Conservation (phyloP, 2,888 invertebrate species). For the Drosophila hamatofila region DNA sequence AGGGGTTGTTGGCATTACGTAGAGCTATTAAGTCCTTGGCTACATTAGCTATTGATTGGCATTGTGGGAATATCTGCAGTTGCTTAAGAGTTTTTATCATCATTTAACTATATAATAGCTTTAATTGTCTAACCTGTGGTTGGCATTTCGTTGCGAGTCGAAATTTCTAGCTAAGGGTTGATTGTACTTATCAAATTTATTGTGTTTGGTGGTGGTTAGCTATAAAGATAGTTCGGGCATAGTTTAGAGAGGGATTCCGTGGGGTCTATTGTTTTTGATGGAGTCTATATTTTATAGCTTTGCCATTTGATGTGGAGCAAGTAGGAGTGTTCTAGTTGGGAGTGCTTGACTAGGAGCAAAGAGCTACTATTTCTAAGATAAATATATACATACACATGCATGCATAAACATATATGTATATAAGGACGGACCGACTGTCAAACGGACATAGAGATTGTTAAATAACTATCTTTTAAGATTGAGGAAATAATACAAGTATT, state of each 20-base stretch:
- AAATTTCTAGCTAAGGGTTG: not conserved
- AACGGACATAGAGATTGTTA: too few relatives aligned
- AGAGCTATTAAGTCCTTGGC: slow-evolving; percentile 29
- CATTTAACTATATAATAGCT: slow-evolving; percentile 19
- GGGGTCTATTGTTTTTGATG: not conserved
- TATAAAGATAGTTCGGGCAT: not conserved
- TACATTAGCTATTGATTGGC: slow-evolving; percentile 48
- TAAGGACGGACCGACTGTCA: too few relatives aligned
- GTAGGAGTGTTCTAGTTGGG: not conserved
- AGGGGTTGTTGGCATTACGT: slow-evolving; percentile 16
- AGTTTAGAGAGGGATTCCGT: not conserved
- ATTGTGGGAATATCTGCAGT: slow-evolving; percentile 45
- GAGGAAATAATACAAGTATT: too few relatives aligned
- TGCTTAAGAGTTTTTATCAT: slow-evolving; percentile 11
- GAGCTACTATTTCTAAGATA: too few relatives aligned
- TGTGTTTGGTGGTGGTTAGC: not conserved
- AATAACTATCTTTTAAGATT: too few relatives aligned
- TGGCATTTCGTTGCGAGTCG: not conserved
- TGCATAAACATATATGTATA: too few relatives aligned
- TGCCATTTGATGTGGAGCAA: not conserved
- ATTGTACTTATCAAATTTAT: not conserved
- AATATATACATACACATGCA: too few relatives aligned
- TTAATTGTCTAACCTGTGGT: slow-evolving; percentile 11
- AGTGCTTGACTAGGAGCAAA: not conserved
- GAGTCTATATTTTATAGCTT: not conserved